A percentile compares a stretch with the other conserved stretches of the same genome.
These are phyloP conservation scores for Rhegmatorhina hoffmannsi DNA, from an alignment of 2,113 vertebrate genomes.

Conservation along the genomic window DNA sequence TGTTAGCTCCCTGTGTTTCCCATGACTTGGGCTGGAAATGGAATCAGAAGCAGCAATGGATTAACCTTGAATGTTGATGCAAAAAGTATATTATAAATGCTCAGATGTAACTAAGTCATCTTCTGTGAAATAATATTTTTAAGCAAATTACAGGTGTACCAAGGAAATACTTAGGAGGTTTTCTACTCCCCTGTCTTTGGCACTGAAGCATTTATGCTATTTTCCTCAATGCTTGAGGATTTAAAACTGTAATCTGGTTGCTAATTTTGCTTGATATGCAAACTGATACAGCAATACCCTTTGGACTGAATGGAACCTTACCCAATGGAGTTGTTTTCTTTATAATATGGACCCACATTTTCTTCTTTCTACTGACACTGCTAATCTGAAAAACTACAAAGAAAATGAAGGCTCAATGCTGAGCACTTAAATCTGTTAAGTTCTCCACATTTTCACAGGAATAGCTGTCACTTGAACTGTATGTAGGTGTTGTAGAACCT, in stretches of 20 bases:
- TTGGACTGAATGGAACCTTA: neutral
- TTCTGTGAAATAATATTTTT: neutral
- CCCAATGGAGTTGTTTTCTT: neutral
- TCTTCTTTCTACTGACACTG: neutral
- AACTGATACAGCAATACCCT: neutral
- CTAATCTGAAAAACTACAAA: neutral
- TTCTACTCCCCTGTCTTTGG: neutral
- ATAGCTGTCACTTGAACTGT: neutral
- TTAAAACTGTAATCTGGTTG: neutral
- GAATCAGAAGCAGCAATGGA: neutral
- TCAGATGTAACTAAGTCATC: neutral
- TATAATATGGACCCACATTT: neutral
- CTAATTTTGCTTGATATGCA: neutral
- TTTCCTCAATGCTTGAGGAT: neutral
- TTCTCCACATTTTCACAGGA: neutral
- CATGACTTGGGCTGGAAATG: neutral
- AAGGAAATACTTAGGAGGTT: neutral
- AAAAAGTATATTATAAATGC: neutral
- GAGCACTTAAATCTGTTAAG: neutral
- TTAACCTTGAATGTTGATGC: neutral
- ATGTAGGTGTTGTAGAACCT: neutral
- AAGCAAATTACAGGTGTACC: neutral
- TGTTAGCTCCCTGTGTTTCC: neutral
- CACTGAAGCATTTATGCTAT: neutral
- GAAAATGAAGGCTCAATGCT: neutral